Evolutionary conservation across 1,140 invertebrate genomes (phyloP).

Genomic region (Procambarus virginalis): DNA sequence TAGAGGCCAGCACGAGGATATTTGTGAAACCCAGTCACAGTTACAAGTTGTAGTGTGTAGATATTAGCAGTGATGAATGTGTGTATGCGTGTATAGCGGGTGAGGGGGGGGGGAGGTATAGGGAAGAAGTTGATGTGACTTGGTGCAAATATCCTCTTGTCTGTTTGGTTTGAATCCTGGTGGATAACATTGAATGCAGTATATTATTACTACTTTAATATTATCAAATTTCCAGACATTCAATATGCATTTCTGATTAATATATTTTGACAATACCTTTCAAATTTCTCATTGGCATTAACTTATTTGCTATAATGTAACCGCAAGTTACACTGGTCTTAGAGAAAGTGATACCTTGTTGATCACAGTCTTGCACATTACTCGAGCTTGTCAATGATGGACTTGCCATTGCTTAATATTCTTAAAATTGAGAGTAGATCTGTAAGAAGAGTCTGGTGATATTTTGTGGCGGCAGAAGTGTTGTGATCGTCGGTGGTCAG

Average conservation of each 20-base stretch:
- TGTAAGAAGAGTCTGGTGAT: constrained; percentile 8
- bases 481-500: constrained; percentile 26
- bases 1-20: background rate
- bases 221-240: background rate
- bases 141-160: background rate
- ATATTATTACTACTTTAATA: background rate
- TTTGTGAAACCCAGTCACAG: background rate
- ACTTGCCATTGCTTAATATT: constrained; percentile 11
- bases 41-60: background rate
- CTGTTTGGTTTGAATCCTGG: background rate
- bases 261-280: background rate
- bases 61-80: background rate
- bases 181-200: background rate
- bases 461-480: background rate
- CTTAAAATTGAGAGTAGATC: constrained; percentile 24
- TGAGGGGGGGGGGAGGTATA: background rate
- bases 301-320: background rate
- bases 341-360: constrained; percentile 1
- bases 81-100: background rate
- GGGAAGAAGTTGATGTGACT: background rate
- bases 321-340: background rate
- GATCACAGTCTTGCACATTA: constrained; percentile 9
- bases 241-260: background rate
- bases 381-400: constrained; percentile 29
- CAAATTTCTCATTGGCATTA: background rate